Evolutionary conservation across 2,888 invertebrate species (phyloP).

Genomic region (Tryphoninae sp.): DNA sequence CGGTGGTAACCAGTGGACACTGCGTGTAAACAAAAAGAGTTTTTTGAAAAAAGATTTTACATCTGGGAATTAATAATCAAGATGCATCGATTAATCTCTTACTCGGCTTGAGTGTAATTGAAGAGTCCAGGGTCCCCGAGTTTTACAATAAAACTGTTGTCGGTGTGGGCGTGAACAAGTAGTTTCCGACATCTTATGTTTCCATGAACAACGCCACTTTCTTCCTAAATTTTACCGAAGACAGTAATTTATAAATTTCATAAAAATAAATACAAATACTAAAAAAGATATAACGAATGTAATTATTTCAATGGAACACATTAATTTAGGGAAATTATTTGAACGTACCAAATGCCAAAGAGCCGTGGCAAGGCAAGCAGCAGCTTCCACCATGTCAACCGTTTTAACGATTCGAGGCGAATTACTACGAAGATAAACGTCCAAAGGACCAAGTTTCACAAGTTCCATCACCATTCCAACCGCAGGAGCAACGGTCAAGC

Average conservation of each 20-base stretch:
- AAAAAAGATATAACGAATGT: constrained; percentile 39
- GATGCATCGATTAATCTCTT: constrained; percentile 75
- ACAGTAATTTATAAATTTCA: neutral
- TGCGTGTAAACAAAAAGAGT: constrained; percentile 76
- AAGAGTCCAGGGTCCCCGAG: constrained; percentile 91
- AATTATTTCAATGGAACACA: neutral
- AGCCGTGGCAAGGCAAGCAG: constrained; percentile 91
- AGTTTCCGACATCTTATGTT: constrained; percentile 92
- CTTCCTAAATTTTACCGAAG: constrained; percentile 83
- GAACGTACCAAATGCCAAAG: constrained; percentile 90
- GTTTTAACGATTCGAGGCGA: constrained; percentile 82
- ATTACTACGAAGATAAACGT: constrained; percentile 85
- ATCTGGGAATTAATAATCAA: neutral
- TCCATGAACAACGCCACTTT: constrained; percentile 92
- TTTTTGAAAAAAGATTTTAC: neutral
- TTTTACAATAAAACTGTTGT: constrained; percentile 88
- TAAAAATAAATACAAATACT: neutral
- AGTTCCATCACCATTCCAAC: constrained; percentile 92
- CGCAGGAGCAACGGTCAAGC: constrained; percentile 89
- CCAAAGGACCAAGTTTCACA: constrained; percentile 89
- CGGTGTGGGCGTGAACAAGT: constrained; percentile 88
- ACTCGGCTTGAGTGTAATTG: constrained; percentile 84
- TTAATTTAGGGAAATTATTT: constrained; percentile 36
- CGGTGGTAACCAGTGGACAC: constrained; percentile 95
- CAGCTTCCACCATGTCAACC: constrained; percentile 91